Evolutionary conservation across 2,888 invertebrate genomes (phyloP).

Genomic region (Alviniconcha strummeri): DNA sequence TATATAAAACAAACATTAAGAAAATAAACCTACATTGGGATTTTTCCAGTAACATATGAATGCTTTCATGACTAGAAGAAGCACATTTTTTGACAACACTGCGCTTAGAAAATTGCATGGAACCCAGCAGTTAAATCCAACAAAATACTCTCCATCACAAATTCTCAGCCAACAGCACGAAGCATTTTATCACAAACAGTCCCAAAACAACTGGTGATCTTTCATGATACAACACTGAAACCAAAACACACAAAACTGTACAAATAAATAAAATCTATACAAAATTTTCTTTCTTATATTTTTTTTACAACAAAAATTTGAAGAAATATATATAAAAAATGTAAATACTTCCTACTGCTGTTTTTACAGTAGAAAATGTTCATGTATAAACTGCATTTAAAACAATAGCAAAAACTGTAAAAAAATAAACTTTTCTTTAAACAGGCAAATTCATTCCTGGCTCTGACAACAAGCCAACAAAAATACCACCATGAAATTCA

Average conservation of each 20-base stretch:
- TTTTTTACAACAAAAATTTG: too few relatives aligned
- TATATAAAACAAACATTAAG: background rate
- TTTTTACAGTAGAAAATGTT: too few relatives aligned
- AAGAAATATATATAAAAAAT: too few relatives aligned
- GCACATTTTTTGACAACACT: background rate
- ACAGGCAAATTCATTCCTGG: background rate
- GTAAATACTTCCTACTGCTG: too few relatives aligned
- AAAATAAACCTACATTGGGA: too few relatives aligned
- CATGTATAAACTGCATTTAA: too few relatives aligned
- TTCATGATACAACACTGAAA: background rate
- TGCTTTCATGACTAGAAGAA: constrained; percentile 17
- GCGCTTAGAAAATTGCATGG: too few relatives aligned
- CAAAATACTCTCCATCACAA: background rate
- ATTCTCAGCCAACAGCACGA: background rate
- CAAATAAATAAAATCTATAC: background rate
- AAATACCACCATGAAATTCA: background rate
- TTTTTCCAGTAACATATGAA: background rate
- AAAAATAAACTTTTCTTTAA: background rate
- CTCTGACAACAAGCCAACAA: background rate
- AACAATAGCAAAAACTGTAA: too few relatives aligned
- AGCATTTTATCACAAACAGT: background rate
- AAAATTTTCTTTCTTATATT: too few relatives aligned
- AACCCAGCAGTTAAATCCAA: background rate
- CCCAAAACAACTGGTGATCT: background rate
- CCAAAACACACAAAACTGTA: background rate